Base-by-base conservation (phyloP, 1,140 invertebrate genomes). In the Ylistrum balloti region DNA sequence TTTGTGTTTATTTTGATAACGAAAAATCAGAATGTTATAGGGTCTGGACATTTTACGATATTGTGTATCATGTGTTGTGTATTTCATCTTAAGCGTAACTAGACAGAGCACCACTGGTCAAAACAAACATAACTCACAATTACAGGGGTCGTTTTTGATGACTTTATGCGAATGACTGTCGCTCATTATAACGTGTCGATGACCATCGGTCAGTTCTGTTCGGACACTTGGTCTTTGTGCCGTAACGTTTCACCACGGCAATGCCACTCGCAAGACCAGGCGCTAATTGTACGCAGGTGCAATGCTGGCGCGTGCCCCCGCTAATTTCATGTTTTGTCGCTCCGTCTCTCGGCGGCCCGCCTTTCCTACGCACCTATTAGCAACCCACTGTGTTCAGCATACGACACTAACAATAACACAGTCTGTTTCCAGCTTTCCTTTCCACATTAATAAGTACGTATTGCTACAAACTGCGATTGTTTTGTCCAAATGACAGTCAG, bases 221-320 rank as follows among this genome's bases (percentile, higher is more conserved):
- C 56, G 56, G 56, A 74, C 56, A 74, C 56, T 74, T n/a, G 56
- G 56, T 74, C 56, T 74, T 74, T 74, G 56, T 74, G 56, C 56
- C 56, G 56, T 74, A 74, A 74, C n/a, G 5, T 74, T 74, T 74
- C 56, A 74, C 56, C 56, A 74, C 56, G 56, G n/a, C 56, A 9
- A 74, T 74, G 22, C n/a, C 56, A 74, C 56, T 28, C 56, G 9
- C 56, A 28, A 74, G 56, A 74, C n/a, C 5, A 74, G 56, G 56
- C 56, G 56, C 56, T 74, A 74, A 74, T 74, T 74, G 56, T 74
- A 74, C 56, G 56, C 56, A 74, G 56, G 56, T 74, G 56, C 56
- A 74, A 74, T n/a, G 56, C 56, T n/a, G 13, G 56, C 56, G n/a
- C 56, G 56, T 74, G 22, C 56, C 56, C 56, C 56, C 56, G 56